Base-by-base conservation (phyloP, 2,113 vertebrate species). In the Mormyrus lacerda region DNA sequence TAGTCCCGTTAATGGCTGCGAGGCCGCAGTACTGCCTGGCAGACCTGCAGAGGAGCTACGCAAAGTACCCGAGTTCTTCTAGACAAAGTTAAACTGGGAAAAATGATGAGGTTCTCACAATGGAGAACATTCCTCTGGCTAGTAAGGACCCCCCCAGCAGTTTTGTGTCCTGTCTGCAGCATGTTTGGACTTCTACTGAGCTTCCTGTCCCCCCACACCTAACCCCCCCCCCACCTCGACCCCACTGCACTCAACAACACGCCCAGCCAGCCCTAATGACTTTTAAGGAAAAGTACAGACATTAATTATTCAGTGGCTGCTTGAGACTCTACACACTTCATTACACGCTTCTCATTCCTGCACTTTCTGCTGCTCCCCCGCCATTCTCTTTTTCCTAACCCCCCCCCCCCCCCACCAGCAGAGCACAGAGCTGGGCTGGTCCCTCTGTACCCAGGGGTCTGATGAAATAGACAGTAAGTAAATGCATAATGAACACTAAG, bases 291-390 rank as follows among this genome's bases (percentile, higher is more conserved):
- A 5, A 88, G 55, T 48, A 48, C 92, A 91, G 90, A 90, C 91
- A 91, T 91, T 91, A 91, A 89, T 91, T 82, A 89, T 92, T 91
- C 85, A 45, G 85, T 27, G 87, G 55, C 90, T 89, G 82, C 85
- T 88, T 90, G 88, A 87, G 89, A 91, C 91, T 88, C 61, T 85
- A 85, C 91, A 55, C 92, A 91, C 89, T 88, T 93, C 92, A 91
- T 92, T 90, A 90, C 88, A 87, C 87, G 55, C 24, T 50, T 53
- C 86, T 87, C 90, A 82, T 89, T 90, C 90, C 90, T 92, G 91
- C 42, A 90, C 42, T 86, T 90, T 7, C 87, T 88, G 39, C 55
- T n/a, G 31, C 27, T 45, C 24, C 24, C 53, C 3, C 19, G 27
- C 51, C 15, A 5, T 5, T 15, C 48, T 35, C 53, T 48, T 44